Percentiles rank a stretch among this genome's conserved stretches.
Evolutionary conservation across 2,113 vertebrate species (phyloP).

Genomic region (Conger conger): DNA sequence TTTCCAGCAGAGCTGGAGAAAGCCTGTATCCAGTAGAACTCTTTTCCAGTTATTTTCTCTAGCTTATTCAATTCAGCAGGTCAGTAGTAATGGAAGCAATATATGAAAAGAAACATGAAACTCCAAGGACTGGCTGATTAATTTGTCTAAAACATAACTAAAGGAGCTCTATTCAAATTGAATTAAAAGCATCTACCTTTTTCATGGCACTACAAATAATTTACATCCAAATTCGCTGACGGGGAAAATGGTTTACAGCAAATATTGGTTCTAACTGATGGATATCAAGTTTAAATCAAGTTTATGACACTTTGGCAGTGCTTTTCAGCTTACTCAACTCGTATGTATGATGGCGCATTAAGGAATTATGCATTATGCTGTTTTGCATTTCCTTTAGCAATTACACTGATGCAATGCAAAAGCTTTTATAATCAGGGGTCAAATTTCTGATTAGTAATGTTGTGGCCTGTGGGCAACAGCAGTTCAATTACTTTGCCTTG

Average conservation of each 20-base stretch:
- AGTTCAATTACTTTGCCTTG: not conserved
- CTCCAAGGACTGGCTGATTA: slow-evolving; percentile 26
- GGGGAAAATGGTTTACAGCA: not conserved
- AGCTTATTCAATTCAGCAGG: slow-evolving; percentile 19
- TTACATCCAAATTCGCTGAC: not conserved
- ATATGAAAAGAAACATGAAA: slow-evolving; percentile 34
- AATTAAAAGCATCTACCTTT: not conserved
- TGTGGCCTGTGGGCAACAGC: not conserved
- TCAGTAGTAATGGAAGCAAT: slow-evolving; percentile 38
- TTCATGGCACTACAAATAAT: slow-evolving; percentile 1
- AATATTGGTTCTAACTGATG: not conserved
- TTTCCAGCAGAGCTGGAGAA: slow-evolving; percentile 4
- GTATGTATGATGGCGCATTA: too few relatives aligned
- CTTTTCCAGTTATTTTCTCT: slow-evolving; percentile 14
- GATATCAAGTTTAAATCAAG: not conserved
- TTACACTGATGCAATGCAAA: not conserved
- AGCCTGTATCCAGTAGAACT: slow-evolving; percentile 1
- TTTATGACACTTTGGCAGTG: not conserved
- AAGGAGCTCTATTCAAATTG: slow-evolving; percentile 25
- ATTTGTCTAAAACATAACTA: slow-evolving; percentile 33
- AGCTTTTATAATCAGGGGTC: not conserved
- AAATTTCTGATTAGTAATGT: not conserved
- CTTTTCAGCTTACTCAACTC: not conserved
- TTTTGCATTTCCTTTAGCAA: slow-evolving; percentile 7
- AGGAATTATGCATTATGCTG: not conserved